These are phyloP conservation scores for Stegana nigrithorax DNA, from an alignment of 2,888 invertebrate genomes.

Conservation along the genomic window DNA sequence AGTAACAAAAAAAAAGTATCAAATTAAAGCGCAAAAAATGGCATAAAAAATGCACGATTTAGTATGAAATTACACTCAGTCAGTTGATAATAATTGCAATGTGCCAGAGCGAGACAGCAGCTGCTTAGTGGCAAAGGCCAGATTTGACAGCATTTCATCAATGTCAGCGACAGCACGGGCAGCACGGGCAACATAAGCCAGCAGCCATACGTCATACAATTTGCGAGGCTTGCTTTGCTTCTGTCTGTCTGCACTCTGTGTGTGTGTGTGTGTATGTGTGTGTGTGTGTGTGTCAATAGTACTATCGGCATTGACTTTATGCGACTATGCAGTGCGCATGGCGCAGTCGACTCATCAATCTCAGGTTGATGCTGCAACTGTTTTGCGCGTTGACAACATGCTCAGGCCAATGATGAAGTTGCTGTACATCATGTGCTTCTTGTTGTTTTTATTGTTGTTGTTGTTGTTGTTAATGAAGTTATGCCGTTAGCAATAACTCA, in stretches of 20 bases:
- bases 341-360: neutral
- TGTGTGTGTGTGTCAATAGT: neutral
- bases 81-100: too few relatives aligned
- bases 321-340: neutral
- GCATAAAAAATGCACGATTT: neutral
- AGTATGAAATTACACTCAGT: constrained; percentile 1
- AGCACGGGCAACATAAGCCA: neutral
- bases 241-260: neutral
- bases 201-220: constrained; percentile 2
- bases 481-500: neutral
- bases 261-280: neutral
- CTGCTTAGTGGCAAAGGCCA: neutral
- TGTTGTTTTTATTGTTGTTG: too few relatives aligned
- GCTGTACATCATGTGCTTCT: too few relatives aligned
- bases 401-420: neutral
- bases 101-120: neutral
- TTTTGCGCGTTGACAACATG: neutral
- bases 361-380: constrained; percentile 1
- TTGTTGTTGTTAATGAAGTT: too few relatives aligned
- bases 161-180: too few relatives aligned
- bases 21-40: neutral
- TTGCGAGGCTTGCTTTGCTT: neutral
- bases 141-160: neutral
- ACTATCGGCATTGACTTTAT: neutral
- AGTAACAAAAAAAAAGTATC: too few relatives aligned